Percentiles rank a stretch among this genome's conserved stretches.
Conservation (phyloP, 2,113 vertebrate genomes). For the Corythornis vintsioides region DNA sequence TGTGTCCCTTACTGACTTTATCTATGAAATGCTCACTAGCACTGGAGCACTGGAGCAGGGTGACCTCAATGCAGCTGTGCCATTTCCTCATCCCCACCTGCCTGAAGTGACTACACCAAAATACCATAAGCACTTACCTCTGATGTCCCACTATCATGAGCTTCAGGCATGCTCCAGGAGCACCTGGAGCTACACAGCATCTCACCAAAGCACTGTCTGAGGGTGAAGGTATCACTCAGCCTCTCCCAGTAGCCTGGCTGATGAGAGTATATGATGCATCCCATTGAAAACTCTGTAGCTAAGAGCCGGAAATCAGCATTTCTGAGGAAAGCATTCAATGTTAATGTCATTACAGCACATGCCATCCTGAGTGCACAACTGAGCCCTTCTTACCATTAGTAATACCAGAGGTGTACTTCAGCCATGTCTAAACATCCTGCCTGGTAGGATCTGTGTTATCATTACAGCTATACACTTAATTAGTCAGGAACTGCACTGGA, state of each 20-base stretch:
- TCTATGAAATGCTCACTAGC: fast-evolving
- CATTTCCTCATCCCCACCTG: not conserved
- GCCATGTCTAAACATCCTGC: not conserved
- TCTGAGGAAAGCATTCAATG: not conserved
- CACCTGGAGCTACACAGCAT: not conserved
- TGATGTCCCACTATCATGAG: not conserved
- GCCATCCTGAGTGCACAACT: not conserved
- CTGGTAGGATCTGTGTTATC: not conserved
- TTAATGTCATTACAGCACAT: not conserved
- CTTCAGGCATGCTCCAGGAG: not conserved
- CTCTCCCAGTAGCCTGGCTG: not conserved
- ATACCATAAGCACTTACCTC: not conserved
- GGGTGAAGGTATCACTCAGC: not conserved
- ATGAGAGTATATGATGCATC: not conserved
- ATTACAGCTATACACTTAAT: not conserved
- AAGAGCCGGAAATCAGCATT: not conserved
- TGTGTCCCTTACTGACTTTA: not conserved
- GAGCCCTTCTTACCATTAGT: not conserved
- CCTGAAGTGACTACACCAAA: not conserved
- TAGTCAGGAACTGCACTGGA: not conserved
- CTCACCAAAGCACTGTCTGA: fast-evolving
- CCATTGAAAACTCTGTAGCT: not conserved
- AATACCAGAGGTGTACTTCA: not conserved
- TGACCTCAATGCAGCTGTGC: not conserved
- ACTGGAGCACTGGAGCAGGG: not conserved